Conservation (phyloP, 2,888 invertebrate genomes). For the Drosophila robusta region DNA sequence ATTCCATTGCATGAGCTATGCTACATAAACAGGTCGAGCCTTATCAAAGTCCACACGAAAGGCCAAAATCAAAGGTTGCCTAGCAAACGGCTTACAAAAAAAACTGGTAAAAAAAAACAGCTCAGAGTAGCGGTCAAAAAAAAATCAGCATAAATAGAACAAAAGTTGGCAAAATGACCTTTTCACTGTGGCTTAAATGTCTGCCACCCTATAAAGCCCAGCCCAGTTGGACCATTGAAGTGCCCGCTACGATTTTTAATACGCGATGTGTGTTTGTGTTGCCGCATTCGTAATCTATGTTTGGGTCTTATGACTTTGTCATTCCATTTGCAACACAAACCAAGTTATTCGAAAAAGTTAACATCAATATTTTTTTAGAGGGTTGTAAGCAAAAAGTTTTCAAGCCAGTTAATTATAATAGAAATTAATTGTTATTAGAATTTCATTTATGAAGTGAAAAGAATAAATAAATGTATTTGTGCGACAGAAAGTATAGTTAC, state of each 20-base stretch:
- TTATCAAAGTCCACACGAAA: conserved; percentile 60
- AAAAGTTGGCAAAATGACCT: conserved; percentile 79
- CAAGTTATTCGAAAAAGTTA: not conserved
- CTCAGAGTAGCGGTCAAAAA: conserved; percentile 19
- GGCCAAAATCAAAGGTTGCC: conserved; percentile 68
- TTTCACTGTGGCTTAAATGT: conserved; percentile 75
- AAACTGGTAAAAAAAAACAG: conserved; percentile 15
- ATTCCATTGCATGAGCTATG: conserved; percentile 51
- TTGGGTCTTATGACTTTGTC: conserved; percentile 2
- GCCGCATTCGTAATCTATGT: not conserved
- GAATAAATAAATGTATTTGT: no score
- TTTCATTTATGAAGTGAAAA: no score
- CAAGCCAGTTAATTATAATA: no score
- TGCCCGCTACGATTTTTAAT: conserved; percentile 25
- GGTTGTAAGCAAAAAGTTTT: no score
- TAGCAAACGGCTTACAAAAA: conserved; percentile 35
- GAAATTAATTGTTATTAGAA: no score
- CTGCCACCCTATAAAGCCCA: conserved; percentile 53
- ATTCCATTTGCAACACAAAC: not conserved
- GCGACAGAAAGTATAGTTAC: no score
- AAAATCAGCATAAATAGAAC: conserved; percentile 67
- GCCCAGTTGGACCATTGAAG: conserved; percentile 32
- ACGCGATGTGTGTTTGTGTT: conserved; percentile 23
- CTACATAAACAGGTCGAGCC: conserved; percentile 52
- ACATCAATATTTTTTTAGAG: not conserved